A percentile compares a stretch with the other conserved stretches of the same genome.
Evolutionary conservation across 2,113 vertebrate genomes (phyloP).

Genomic region (Opisthocomus hoazin): DNA sequence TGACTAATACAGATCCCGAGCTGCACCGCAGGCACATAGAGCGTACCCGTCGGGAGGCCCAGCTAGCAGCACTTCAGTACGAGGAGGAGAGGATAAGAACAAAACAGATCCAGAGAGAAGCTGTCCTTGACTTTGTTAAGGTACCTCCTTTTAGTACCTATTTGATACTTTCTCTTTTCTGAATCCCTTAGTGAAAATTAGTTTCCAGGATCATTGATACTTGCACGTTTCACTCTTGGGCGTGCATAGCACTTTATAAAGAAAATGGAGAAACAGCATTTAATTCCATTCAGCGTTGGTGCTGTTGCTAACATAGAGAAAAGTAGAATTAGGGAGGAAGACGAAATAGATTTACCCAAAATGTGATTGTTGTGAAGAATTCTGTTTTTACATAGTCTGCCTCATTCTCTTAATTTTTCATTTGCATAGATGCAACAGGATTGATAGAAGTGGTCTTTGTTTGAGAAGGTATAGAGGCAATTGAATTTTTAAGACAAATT

Average conservation of each 20-base stretch:
- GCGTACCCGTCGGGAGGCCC: constrained; percentile 86
- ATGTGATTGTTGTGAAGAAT: not conserved
- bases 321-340: not conserved
- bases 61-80: constrained; percentile 86
- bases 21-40: constrained; percentile 75
- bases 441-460: not conserved
- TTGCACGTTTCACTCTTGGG: fast-evolving
- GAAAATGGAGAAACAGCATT: not conserved
- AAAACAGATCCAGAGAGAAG: constrained; percentile 79
- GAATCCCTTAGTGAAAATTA: not conserved
- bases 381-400: not conserved
- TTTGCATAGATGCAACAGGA: not conserved
- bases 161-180: not conserved
- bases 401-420: not conserved
- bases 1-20: constrained; percentile 46
- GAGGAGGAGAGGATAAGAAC: constrained; percentile 88
- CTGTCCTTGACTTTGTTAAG: constrained; percentile 75
- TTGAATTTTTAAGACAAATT: not conserved
- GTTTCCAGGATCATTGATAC: not conserved
- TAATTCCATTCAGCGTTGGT: not conserved
- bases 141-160: constrained; percentile 54
- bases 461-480: not conserved
- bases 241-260: not conserved
- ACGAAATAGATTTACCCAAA: not conserved
- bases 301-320: not conserved